A percentile compares a stretch with the other conserved stretches of the same genome.
These are phyloP conservation scores for Drosophila bunnanda DNA, from an alignment of 2,888 invertebrate genomes.

Conservation along the genomic window DNA sequence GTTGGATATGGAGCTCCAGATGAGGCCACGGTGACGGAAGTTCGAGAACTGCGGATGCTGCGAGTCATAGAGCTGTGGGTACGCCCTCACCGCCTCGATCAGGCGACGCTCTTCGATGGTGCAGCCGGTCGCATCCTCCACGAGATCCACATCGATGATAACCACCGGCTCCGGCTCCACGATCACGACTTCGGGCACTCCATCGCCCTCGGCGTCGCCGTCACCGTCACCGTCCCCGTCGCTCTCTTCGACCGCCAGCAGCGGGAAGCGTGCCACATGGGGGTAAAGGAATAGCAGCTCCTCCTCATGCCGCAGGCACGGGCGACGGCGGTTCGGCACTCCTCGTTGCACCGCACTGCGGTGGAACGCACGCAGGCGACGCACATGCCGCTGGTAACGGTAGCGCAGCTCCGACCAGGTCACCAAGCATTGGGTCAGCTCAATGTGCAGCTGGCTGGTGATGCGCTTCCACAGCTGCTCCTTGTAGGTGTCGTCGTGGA, in stretches of 20 bases:
- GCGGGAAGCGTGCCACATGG: conserved; percentile 56
- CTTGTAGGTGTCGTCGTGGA: conserved; percentile 63
- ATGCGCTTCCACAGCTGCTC: conserved; percentile 71
- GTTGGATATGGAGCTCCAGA: conserved; percentile 78
- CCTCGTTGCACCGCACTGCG: not conserved
- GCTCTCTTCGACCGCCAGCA: not conserved
- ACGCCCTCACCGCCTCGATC: conserved; percentile 62
- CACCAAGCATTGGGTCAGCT: conserved; percentile 59
- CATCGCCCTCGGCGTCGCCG: not conserved
- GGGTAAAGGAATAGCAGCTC: conserved; percentile 78
- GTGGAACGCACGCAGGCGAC: conserved; percentile 61
- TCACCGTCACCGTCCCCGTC: not conserved
- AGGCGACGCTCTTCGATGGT: conserved; percentile 45
- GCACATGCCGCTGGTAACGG: conserved; percentile 71
- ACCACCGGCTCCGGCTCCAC: conserved; percentile 49
- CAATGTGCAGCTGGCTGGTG: conserved; percentile 48
- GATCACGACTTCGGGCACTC: conserved; percentile 7
- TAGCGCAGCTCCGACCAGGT: conserved; percentile 77
- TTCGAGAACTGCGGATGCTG: conserved; percentile 52
- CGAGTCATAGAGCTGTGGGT: conserved; percentile 75
- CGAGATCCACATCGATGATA: conserved; percentile 69
- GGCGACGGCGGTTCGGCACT: conserved; percentile 46
- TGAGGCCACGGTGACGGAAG: conserved; percentile 69
- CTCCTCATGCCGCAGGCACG: conserved; percentile 71
- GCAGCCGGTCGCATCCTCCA: conserved; percentile 19